Evolutionary conservation across 2,888 invertebrate genomes (phyloP).

Genomic region (Cataglyphis livida): DNA sequence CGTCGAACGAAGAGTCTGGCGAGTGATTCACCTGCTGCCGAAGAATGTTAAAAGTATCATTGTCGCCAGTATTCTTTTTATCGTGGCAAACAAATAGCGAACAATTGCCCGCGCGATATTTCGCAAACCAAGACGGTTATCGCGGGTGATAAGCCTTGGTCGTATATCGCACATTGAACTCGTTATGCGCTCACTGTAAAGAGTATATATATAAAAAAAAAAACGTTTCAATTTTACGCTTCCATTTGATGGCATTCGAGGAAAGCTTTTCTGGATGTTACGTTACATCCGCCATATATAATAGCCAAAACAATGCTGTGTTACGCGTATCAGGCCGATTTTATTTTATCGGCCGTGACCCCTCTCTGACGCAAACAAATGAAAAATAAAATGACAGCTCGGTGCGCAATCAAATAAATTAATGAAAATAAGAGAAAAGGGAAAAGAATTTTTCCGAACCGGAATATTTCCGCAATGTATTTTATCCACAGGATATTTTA

Average conservation of each 20-base stretch:
- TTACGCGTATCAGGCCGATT: conserved; percentile 11
- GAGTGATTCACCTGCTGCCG: conserved; percentile 42
- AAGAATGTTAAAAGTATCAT: conserved; percentile 23
- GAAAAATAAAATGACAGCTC: conserved; percentile 26
- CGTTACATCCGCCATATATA: neutral
- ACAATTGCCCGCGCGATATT: conserved; percentile 25
- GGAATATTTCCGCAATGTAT: conserved; percentile 23
- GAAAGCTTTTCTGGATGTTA: neutral
- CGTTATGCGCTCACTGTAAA: neutral
- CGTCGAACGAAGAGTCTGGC: conserved; percentile 30
- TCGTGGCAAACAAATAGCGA: neutral
- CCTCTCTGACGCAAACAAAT: neutral
- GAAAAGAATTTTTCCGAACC: neutral
- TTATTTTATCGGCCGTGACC: conserved; percentile 20
- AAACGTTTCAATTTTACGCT: neutral
- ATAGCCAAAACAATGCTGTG: conserved; percentile 1
- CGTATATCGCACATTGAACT: neutral
- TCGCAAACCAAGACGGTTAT: conserved; percentile 19
- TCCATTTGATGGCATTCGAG: neutral
- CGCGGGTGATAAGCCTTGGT: conserved; percentile 34
- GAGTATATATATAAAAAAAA: neutral
- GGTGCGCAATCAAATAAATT: conserved; percentile 39
- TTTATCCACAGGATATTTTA: neutral
- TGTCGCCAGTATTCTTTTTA: neutral
- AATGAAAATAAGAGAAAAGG: neutral